A percentile compares a stretch with the other conserved stretches of the same genome.
Evolutionary conservation across 2,113 vertebrate genomes (phyloP).

Genomic region (Tauraco erythrolophus): DNA sequence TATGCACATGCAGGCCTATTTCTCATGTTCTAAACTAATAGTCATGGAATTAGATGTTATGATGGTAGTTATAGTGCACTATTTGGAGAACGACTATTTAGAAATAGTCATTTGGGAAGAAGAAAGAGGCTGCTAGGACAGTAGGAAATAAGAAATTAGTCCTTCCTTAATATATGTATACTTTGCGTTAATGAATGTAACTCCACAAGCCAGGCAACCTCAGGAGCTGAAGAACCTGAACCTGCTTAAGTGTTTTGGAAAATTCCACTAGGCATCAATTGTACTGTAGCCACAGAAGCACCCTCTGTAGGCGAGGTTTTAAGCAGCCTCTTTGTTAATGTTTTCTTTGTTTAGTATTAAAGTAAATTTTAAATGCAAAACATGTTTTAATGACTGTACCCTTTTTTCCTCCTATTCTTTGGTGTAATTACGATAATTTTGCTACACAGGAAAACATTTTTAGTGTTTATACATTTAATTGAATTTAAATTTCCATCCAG

Average conservation of each 20-base stretch:
- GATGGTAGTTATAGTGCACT: neutral
- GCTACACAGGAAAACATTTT: constrained; percentile 24
- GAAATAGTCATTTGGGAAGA: neutral
- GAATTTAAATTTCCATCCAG: constrained; percentile 43
- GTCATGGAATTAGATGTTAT: neutral
- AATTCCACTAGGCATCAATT: neutral
- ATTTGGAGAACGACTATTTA: neutral
- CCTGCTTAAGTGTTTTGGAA: neutral
- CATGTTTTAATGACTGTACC: neutral
- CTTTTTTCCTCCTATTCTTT: neutral
- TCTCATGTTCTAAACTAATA: neutral
- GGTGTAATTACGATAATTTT: constrained; percentile 48
- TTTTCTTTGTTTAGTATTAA: neutral
- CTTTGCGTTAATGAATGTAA: neutral
- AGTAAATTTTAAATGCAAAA: neutral
- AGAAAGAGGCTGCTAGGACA: neutral
- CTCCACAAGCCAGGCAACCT: neutral
- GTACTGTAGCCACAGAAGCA: neutral
- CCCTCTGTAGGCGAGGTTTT: neutral
- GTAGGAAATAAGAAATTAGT: neutral
- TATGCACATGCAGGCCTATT: neutral
- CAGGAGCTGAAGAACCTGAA: neutral
- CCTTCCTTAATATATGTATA: neutral
- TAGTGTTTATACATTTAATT: constrained; percentile 50
- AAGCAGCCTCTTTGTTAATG: neutral